Evolutionary conservation across 2,113 vertebrate species (phyloP).

Genomic region (Pagrus major): DNA sequence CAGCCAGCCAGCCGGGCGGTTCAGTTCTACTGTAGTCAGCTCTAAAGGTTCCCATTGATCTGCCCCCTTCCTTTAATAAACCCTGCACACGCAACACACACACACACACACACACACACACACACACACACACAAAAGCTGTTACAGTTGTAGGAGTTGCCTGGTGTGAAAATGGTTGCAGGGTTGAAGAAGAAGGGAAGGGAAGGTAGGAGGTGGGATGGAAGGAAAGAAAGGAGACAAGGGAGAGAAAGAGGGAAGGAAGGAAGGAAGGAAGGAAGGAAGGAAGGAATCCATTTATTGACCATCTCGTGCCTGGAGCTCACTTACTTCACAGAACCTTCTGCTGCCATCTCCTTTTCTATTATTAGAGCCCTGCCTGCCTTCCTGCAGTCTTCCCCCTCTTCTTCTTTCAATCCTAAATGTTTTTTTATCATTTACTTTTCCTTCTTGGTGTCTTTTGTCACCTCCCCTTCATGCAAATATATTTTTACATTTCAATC

Average conservation of each 20-base stretch:
- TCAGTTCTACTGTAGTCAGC: slow-evolving; percentile 80
- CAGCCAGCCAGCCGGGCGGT: slow-evolving; percentile 69
- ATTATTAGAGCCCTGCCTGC: background rate
- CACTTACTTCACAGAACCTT: slow-evolving; percentile 34
- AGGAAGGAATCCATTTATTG: slow-evolving; percentile 44
- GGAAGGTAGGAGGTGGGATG: slow-evolving; percentile 4
- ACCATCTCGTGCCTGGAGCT: slow-evolving; percentile 39
- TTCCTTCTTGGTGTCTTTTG: background rate
- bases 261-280: background rate
- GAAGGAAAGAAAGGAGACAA: background rate
- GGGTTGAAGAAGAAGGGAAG: slow-evolving; percentile 32
- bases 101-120: slow-evolving; percentile 4
- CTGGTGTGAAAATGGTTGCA: slow-evolving; percentile 53
- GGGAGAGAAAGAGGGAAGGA: background rate
- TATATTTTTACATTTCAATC: background rate
- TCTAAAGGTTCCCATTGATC: slow-evolving; percentile 80
- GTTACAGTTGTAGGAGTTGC: slow-evolving; percentile 45
- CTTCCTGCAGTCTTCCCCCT: background rate
- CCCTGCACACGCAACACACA: slow-evolving; percentile 27
- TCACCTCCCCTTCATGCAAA: too few relatives aligned
- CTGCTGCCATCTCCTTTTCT: slow-evolving; percentile 20
- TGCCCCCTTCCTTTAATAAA: slow-evolving; percentile 71
- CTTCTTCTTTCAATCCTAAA: background rate
- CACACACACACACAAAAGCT: background rate
- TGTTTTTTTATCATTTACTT: background rate